Evolutionary conservation across 2,113 vertebrate genomes (phyloP).

Genomic region (Cyanoderma ruficeps): DNA sequence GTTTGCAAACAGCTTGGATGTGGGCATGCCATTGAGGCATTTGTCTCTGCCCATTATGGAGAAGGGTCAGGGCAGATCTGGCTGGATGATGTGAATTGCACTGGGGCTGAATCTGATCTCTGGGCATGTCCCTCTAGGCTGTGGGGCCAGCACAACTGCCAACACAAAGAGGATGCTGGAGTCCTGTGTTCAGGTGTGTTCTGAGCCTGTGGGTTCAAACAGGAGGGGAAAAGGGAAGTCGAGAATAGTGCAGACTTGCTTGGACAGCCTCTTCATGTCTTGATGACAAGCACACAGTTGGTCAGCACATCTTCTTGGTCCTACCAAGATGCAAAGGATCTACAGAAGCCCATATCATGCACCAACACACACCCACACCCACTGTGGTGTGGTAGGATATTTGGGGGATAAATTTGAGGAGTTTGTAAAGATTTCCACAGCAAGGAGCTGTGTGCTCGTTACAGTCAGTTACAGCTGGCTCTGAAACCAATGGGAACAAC

Average conservation of each 20-base stretch:
- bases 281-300: neutral
- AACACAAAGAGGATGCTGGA: conserved; percentile 53
- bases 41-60: conserved; percentile 61
- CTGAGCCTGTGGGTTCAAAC: neutral
- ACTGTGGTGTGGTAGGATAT: neutral
- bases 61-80: conserved; percentile 71
- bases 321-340: neutral
- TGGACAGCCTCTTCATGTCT: neutral
- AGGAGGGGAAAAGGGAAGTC: neutral
- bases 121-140: conserved; percentile 66
- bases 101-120: conserved; percentile 64
- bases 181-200: conserved; percentile 61
- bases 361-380: neutral
- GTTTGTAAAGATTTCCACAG: neutral
- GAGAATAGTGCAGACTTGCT: neutral
- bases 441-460: neutral
- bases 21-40: conserved; percentile 67
- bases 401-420: neutral
- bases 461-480: neutral
- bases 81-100: conserved; percentile 71
- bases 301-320: neutral
- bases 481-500: neutral
- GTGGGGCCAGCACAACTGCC: conserved; percentile 66
- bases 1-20: conserved; percentile 76
- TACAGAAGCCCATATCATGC: neutral